Conservation (phyloP, 2,113 vertebrate species). For the Siniperca chuatsi region DNA sequence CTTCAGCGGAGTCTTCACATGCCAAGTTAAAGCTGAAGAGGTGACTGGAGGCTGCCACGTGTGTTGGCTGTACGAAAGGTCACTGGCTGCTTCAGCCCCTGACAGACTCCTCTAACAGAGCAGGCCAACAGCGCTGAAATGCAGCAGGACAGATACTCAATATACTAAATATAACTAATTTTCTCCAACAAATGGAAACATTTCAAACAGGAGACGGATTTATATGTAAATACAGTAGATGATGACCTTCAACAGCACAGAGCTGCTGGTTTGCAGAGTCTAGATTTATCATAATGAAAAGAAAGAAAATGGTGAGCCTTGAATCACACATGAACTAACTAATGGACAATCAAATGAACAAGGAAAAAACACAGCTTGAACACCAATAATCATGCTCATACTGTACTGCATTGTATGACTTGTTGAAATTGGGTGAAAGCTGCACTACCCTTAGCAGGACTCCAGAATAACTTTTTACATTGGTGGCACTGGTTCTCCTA, state of each 20-base stretch:
- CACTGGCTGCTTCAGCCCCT: conserved; percentile 43
- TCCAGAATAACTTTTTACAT: no score
- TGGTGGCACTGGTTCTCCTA: no score
- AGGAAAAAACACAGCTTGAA: not conserved
- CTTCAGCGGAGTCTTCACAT: conserved; percentile 51
- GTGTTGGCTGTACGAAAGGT: conserved; percentile 68
- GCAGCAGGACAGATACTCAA: conserved; percentile 6
- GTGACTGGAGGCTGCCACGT: conserved; percentile 46
- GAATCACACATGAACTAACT: conserved; percentile 5
- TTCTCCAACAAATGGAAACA: not conserved
- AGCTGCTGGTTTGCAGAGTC: not conserved
- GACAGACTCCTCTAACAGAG: conserved; percentile 41
- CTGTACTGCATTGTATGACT: not conserved
- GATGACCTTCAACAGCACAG: conserved; percentile 27
- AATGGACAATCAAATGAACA: not conserved
- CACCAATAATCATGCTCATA: not conserved
- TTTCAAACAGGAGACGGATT: conserved; percentile 8
- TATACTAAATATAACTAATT: conserved; percentile 17
- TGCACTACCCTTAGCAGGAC: not conserved
- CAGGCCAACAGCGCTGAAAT: not conserved
- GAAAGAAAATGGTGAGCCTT: conserved; percentile 1
- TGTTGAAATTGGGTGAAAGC: not conserved
- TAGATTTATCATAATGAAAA: conserved; percentile 16
- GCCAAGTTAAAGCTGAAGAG: conserved; percentile 49
- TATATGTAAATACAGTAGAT: conserved; percentile 1